Evolutionary conservation across 2,888 invertebrate species (phyloP).

Genomic region (Beris morrisii): DNA sequence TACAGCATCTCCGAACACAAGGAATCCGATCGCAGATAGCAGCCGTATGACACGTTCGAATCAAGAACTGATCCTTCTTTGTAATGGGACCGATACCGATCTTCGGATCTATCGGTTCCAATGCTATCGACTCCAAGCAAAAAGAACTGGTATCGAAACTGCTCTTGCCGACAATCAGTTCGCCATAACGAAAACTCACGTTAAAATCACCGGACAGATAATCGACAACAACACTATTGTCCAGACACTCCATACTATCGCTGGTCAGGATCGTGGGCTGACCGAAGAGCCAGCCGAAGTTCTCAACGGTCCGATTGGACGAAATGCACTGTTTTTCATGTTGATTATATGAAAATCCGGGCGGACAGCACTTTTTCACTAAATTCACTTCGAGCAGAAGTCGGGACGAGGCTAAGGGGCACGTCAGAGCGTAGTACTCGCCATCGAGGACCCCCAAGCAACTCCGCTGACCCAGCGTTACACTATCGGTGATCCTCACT

Average conservation of each 20-base stretch:
- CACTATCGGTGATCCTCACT: slow-evolving; percentile 18
- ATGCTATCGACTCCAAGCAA: slow-evolving; percentile 50
- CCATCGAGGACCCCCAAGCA: slow-evolving; percentile 31
- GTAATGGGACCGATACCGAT: not conserved
- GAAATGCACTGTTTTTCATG: not conserved
- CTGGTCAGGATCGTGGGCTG: slow-evolving; percentile 46
- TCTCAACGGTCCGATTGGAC: not conserved
- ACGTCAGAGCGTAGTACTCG: slow-evolving; percentile 27
- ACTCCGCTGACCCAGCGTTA: slow-evolving; percentile 18
- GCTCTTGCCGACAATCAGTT: slow-evolving; percentile 40
- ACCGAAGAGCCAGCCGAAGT: slow-evolving; percentile 41
- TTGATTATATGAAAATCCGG: slow-evolving; percentile 46
- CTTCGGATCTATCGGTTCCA: not conserved
- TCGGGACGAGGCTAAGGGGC: slow-evolving; percentile 6
- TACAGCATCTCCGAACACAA: slow-evolving; percentile 52
- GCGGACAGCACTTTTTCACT: slow-evolving; percentile 51
- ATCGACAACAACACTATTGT: slow-evolving; percentile 48
- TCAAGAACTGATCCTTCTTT: slow-evolving; percentile 19
- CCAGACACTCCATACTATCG: slow-evolving; percentile 45
- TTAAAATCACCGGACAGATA: slow-evolving; percentile 44
- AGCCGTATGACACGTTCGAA: slow-evolving; percentile 38
- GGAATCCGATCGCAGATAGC: slow-evolving; percentile 46
- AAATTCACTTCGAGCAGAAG: slow-evolving; percentile 41
- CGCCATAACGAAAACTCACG: slow-evolving; percentile 43
- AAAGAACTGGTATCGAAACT: slow-evolving; percentile 42